phyloP scores from a whole-genome alignment of 2,797 vertebrate species.

The Sebastes diaconus region DNA sequence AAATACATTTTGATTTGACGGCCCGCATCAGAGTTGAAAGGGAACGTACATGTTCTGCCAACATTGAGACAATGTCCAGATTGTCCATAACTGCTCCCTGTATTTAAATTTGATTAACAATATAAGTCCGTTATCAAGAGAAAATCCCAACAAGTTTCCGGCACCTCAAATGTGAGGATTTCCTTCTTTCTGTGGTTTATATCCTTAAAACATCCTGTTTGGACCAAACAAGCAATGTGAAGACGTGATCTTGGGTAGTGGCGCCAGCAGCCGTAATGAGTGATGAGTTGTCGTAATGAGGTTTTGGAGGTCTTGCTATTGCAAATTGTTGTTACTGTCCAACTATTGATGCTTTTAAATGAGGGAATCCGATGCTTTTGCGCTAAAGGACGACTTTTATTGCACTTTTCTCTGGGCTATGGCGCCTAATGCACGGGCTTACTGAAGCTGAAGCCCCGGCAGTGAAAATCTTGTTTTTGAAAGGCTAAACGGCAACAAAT shows the following conservation, averaged over 20 bases:
- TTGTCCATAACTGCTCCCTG: neutral
- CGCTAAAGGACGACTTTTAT: too few relatives aligned
- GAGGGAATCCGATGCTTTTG: neutral
- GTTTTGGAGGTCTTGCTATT: neutral
- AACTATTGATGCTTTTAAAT: neutral
- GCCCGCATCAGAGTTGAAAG: neutral
- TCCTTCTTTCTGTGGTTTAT: neutral
- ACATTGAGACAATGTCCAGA: neutral
- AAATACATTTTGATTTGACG: constrained; percentile 3
- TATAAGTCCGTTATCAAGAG: neutral
- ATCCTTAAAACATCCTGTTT: neutral
- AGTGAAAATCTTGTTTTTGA: neutral
- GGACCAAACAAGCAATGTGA: neutral
- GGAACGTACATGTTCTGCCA: neutral
- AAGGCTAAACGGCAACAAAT: neutral
- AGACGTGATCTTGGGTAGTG: neutral
- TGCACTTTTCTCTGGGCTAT: too few relatives aligned
- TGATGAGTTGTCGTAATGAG: too few relatives aligned
- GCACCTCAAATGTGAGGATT: neutral
- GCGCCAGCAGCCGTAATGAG: too few relatives aligned
- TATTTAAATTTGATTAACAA: neutral
- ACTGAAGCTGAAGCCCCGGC: neutral
- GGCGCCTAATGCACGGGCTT: neutral
- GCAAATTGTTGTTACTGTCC: neutral
- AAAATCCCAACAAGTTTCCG: neutral